Conservation (phyloP, 2,113 vertebrate species). For the Vireo altiloquus region DNA sequence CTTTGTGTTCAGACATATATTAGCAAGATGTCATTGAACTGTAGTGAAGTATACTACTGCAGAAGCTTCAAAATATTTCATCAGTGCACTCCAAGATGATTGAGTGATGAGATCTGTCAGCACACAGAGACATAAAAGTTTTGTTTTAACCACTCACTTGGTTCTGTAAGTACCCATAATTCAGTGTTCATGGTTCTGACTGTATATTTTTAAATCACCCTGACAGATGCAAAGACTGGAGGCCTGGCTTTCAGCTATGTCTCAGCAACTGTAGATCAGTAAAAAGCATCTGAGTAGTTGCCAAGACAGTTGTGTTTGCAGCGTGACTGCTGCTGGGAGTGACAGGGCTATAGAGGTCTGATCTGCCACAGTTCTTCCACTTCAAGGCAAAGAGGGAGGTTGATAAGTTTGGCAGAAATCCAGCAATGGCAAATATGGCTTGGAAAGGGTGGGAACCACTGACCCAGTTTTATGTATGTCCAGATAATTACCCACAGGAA, state of each 20-base stretch:
- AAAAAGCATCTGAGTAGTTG: background rate
- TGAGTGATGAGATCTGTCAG: background rate
- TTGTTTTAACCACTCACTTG: background rate
- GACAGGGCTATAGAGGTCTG: background rate
- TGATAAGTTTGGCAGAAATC: constrained; percentile 3
- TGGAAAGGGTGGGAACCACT: constrained; percentile 5
- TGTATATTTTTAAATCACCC: background rate
- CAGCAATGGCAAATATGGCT: background rate
- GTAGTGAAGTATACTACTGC: background rate
- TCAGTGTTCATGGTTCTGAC: background rate
- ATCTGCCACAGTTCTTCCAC: background rate
- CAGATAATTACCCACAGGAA: constrained; percentile 8
- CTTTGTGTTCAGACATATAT: background rate
- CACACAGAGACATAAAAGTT: background rate
- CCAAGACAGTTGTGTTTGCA: background rate
- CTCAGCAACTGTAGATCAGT: background rate
- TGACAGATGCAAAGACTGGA: background rate
- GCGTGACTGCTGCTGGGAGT: background rate
- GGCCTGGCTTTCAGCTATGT: background rate
- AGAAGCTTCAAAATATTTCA: background rate
- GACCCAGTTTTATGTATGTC: constrained; percentile 17
- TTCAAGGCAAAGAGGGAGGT: background rate
- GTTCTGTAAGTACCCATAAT: background rate
- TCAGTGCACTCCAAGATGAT: background rate
- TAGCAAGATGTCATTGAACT: background rate